Percentiles rank a stretch among this genome's conserved stretches.
Conservation (phyloP, 2,797 vertebrate genomes). For the Channa striata region DNA sequence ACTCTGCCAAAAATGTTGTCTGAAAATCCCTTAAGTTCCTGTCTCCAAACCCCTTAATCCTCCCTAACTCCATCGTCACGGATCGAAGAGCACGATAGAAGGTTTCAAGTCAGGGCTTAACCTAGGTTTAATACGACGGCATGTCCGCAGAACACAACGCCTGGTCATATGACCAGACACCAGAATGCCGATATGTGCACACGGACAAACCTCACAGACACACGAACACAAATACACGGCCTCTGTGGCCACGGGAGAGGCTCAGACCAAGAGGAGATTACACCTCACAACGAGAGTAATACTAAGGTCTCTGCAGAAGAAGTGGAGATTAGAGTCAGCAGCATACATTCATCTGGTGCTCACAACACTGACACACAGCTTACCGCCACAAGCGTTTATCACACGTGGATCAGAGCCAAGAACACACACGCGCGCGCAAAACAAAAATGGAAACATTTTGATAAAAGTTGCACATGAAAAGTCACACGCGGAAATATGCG, state of each 20-base stretch:
- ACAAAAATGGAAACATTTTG: constrained; percentile 42
- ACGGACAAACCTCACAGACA: constrained; percentile 27
- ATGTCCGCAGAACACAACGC: constrained; percentile 71
- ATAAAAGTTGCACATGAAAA: constrained; percentile 36
- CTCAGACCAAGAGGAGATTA: constrained; percentile 75
- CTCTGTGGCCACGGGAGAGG: constrained; percentile 56
- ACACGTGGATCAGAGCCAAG: constrained; percentile 50
- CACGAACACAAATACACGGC: constrained; percentile 34
- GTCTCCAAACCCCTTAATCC: constrained; percentile 77
- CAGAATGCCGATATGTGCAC: constrained; percentile 19
- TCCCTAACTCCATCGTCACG: constrained; percentile 64
- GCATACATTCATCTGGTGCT: constrained; percentile 71
- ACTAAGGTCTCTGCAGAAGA: constrained; percentile 69
- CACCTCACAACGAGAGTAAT: constrained; percentile 73
- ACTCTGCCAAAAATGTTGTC: constrained; percentile 63
- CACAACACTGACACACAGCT: constrained; percentile 63
- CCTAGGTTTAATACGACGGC: constrained; percentile 78
- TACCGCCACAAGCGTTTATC: constrained; percentile 63
- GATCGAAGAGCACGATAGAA: constrained; percentile 77
- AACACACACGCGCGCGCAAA: constrained; percentile 26
- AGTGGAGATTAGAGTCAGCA: constrained; percentile 71
- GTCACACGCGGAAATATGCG: not conserved
- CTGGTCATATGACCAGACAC: constrained; percentile 78
- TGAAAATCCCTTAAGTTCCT: constrained; percentile 70
- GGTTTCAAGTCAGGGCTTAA: constrained; percentile 79